Percentiles rank a stretch among this genome's conserved stretches.
phyloP scores from a whole-genome alignment of 2,797 vertebrate species.

The Melanotaenia pygmaea region DNA sequence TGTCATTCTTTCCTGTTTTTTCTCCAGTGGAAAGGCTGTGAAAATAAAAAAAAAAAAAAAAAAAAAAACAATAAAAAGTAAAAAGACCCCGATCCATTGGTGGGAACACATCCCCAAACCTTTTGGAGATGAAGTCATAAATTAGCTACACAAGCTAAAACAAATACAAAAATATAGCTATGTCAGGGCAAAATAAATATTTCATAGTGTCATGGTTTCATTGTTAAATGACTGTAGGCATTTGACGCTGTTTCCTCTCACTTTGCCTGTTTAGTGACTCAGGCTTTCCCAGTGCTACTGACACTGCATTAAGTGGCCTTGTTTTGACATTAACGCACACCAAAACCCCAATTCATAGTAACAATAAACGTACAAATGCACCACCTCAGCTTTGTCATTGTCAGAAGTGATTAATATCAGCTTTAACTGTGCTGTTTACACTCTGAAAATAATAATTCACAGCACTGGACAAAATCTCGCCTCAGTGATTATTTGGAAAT shows the following conservation, averaged over 20 bases:
- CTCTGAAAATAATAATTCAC: conserved; percentile 51
- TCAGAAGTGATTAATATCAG: conserved; percentile 47
- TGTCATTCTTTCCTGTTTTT: too few relatives aligned
- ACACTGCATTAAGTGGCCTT: conserved; percentile 54
- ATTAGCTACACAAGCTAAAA: neutral
- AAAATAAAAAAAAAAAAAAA: too few relatives aligned
- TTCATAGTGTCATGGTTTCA: neutral
- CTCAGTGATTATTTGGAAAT: conserved; percentile 54
- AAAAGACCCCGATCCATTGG: too few relatives aligned
- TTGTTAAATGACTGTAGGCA: neutral
- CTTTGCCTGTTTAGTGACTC: conserved; percentile 9
- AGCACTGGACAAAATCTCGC: conserved; percentile 30
- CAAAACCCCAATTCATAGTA: conserved; percentile 37
- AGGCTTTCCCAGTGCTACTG: conserved; percentile 10
- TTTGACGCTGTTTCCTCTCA: neutral
- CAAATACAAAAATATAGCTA: neutral
- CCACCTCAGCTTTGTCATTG: conserved; percentile 44
- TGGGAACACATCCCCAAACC: neutral
- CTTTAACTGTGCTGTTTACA: conserved; percentile 32
- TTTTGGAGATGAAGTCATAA: neutral
- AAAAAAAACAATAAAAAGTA: too few relatives aligned
- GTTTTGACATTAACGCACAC: conserved; percentile 52
- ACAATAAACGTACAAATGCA: conserved; percentile 40
- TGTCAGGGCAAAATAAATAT: neutral
- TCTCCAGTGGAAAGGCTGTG: too few relatives aligned